Evolutionary conservation across 2,113 vertebrate species (phyloP).

Genomic region (Albula glossodonta): DNA sequence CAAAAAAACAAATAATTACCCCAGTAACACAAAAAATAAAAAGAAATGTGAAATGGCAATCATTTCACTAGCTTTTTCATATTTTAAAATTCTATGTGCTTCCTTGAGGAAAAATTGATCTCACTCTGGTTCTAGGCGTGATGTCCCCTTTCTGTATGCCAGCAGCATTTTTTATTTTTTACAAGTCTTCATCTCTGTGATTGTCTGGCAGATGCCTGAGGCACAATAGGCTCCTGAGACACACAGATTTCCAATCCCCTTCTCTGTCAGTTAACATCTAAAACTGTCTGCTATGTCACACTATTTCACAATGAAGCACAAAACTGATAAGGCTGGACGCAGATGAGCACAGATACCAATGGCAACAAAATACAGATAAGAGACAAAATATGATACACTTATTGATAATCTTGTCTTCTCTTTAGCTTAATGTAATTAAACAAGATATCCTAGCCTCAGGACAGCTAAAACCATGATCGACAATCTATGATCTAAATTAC

Average conservation of each 20-base stretch:
- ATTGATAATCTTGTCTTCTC: slow-evolving; percentile 11
- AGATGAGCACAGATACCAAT: slow-evolving; percentile 26
- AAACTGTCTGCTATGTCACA: neutral
- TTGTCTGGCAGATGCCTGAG: slow-evolving; percentile 6
- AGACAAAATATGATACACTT: slow-evolving; percentile 19
- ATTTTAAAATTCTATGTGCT: neutral
- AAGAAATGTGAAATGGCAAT: neutral
- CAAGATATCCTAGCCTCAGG: neutral
- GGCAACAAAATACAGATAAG: slow-evolving; percentile 38
- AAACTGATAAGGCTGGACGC: neutral
- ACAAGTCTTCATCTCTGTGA: slow-evolving; percentile 13
- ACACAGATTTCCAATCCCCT: slow-evolving; percentile 4
- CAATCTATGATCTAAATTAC: neutral
- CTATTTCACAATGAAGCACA: neutral
- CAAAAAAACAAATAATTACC: neutral
- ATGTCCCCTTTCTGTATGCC: neutral
- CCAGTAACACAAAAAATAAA: neutral
- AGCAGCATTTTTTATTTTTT: neutral
- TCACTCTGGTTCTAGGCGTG: neutral
- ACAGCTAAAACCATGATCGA: neutral
- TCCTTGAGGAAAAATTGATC: neutral
- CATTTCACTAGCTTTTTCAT: neutral
- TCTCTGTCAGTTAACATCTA: slow-evolving; percentile 16
- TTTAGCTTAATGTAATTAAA: neutral
- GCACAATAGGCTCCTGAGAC: neutral